phyloP scores from a whole-genome alignment of 2,113 vertebrate genomes.

The Oncorhynchus masou region DNA sequence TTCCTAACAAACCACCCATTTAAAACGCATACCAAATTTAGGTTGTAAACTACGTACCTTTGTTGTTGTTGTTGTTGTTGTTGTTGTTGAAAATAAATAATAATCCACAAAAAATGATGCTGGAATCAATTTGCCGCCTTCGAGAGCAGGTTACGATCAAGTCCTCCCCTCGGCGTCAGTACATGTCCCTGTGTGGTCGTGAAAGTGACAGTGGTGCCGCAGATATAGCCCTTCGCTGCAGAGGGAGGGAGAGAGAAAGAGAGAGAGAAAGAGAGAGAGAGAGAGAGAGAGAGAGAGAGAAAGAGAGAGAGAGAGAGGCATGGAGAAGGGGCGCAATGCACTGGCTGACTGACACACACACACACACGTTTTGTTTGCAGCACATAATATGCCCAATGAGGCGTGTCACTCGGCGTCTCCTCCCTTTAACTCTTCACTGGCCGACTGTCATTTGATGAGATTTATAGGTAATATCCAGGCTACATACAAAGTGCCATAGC shows the following conservation, averaged over 20 bases:
- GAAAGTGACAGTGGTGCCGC: conserved; percentile 63
- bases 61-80: too few species aligned
- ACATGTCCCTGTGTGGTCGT: conserved; percentile 72
- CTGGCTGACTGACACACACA: conserved; percentile 89
- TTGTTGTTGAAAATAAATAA: conserved; percentile 38
- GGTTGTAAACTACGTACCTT: conserved; percentile 36
- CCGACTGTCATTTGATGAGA: conserved; percentile 64
- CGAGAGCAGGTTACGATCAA: conserved; percentile 18
- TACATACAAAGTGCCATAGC: conserved; percentile 25
- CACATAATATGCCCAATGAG: conserved; percentile 99
- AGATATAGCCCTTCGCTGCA: conserved; percentile 26
- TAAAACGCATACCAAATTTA: conserved; percentile 8
- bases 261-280: too few species aligned
- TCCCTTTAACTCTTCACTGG: conserved; percentile 92
- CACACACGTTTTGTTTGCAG: conserved; percentile 89
- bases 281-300: too few species aligned
- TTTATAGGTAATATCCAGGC: conserved; percentile 41
- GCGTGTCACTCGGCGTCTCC: conserved; percentile 93
- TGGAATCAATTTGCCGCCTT: conserved; percentile 15
- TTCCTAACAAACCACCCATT: background rate
- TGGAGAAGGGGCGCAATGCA: conserved; percentile 87
- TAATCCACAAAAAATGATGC: conserved; percentile 68
- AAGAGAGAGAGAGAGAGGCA: conserved; percentile 48
- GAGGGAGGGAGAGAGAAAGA: conserved; percentile 56
- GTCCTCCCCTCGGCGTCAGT: conserved; percentile 66